Conservation (phyloP, 2,113 vertebrate species). For the Okapia johnstoni region DNA sequence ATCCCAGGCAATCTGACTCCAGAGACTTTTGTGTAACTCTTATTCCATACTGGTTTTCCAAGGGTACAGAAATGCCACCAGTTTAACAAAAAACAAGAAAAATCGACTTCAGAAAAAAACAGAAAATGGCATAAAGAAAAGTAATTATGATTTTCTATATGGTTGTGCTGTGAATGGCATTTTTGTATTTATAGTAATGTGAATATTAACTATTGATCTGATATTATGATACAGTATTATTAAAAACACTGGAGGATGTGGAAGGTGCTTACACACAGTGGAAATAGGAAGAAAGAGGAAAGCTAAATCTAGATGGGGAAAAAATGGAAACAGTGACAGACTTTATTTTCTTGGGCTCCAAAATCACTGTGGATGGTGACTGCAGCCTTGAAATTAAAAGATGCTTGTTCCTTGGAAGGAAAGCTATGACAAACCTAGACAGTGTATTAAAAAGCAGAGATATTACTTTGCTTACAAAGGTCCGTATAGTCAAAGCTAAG, state of each 20-base stretch:
- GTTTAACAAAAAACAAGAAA: background rate
- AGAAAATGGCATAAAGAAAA: background rate
- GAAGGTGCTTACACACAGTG: background rate
- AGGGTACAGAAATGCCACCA: background rate
- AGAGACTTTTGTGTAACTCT: background rate
- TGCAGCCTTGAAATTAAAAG: background rate
- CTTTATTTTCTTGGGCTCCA: background rate
- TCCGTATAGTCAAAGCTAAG: background rate
- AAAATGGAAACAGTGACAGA: background rate
- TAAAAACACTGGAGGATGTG: background rate
- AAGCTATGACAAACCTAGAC: background rate
- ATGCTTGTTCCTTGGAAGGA: background rate
- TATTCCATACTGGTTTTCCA: background rate
- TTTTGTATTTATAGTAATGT: background rate
- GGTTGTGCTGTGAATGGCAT: background rate
- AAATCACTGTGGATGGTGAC: background rate
- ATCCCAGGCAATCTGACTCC: background rate
- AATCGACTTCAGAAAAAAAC: background rate
- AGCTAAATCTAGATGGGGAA: background rate
- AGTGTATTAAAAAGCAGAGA: background rate
- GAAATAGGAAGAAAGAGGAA: background rate
- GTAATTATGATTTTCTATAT: background rate
- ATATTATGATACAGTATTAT: background rate
- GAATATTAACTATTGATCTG: background rate
- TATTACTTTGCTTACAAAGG: background rate